Evolutionary conservation across 2,797 vertebrate species (phyloP).

Genomic region (Bradypodion pumilum): DNA sequence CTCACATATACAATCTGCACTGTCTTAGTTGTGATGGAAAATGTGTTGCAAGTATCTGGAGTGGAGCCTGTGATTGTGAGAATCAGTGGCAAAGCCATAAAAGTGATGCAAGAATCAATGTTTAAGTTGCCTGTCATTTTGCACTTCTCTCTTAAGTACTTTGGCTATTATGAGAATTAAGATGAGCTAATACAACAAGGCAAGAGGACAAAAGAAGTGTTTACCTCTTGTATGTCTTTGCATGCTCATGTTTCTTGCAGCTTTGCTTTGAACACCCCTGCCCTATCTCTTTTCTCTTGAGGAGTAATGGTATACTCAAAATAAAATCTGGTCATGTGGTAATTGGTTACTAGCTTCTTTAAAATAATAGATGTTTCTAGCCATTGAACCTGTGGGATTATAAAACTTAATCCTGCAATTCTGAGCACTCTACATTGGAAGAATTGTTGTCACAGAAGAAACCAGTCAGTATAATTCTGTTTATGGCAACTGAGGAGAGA

Average conservation of each 20-base stretch:
- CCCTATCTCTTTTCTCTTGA: neutral
- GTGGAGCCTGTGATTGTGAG: slow-evolving; percentile 9
- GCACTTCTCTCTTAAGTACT: neutral
- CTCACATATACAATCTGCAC: neutral
- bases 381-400: neutral
- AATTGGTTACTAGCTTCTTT: neutral
- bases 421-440: neutral
- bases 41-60: slow-evolving; percentile 14
- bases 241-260: neutral
- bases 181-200: neutral
- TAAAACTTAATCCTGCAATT: neutral
- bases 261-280: neutral
- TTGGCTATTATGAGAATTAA: neutral
- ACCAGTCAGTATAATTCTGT: neutral
- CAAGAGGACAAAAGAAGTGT: neutral
- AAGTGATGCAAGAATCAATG: neutral
- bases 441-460: neutral
- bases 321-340: neutral
- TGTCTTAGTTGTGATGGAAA: slow-evolving; percentile 13
- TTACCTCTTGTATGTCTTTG: neutral
- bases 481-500: neutral
- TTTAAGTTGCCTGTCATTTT: slow-evolving; percentile 13
- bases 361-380: neutral
- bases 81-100: slow-evolving; percentile 14
- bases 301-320: neutral